Conservation (phyloP, 2,888 invertebrate genomes). For the Mythimna vitellina region DNA sequence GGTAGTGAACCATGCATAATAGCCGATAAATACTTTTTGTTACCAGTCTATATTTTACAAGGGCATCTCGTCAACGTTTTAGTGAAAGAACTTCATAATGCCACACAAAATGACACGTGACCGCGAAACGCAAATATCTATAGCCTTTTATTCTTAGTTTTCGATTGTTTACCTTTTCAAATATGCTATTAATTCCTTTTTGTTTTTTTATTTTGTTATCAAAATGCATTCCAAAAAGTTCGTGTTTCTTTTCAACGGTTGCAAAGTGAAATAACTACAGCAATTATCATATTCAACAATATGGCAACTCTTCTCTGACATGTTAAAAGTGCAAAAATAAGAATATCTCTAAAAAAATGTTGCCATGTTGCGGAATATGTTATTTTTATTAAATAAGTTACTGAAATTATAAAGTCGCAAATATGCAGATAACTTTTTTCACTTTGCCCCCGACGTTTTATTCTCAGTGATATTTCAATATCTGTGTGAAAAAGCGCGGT, state of each 20-base stretch:
- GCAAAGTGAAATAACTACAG: too few relatives aligned
- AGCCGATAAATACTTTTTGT: conserved; percentile 30
- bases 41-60: conserved; percentile 44
- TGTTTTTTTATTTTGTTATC: background rate
- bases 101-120: background rate
- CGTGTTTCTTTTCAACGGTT: background rate
- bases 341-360: too few relatives aligned
- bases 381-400: too few relatives aligned
- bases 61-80: conserved; percentile 7
- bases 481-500: conserved; percentile 36
- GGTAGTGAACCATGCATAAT: conserved; percentile 30
- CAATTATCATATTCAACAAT: too few relatives aligned
- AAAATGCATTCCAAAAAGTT: conserved; percentile 20
- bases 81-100: conserved; percentile 18
- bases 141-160: background rate
- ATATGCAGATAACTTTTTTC: too few relatives aligned
- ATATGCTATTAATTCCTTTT: background rate
- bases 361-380: too few relatives aligned
- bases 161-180: background rate
- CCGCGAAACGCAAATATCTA: background rate
- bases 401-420: too few relatives aligned
- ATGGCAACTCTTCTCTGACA: too few relatives aligned
- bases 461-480: conserved; percentile 35
- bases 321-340: too few relatives aligned
- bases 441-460: background rate